phyloP scores from a whole-genome alignment of 2,797 vertebrate genomes.

The Diglossa cyanea region DNA sequence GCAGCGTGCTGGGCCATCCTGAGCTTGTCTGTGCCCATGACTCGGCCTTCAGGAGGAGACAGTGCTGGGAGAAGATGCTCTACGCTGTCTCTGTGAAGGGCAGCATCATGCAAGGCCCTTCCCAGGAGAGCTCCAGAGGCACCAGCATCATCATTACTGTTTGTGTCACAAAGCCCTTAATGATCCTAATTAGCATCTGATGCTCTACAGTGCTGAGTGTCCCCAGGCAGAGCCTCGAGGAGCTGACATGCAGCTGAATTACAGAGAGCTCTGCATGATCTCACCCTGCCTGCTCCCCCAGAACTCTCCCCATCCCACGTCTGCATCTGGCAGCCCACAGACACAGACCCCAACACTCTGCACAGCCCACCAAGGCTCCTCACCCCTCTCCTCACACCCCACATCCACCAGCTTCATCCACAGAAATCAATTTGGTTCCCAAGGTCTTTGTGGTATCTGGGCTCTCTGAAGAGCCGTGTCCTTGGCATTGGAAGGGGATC shows the following conservation, averaged over 20 bases:
- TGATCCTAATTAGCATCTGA: not conserved
- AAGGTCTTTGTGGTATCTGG: not conserved
- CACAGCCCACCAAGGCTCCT: not conserved
- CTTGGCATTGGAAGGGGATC: not conserved
- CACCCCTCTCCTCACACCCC: not conserved
- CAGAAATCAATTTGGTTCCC: not conserved
- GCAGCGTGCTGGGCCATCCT: not conserved
- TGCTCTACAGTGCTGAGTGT: not conserved
- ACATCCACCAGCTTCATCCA: not conserved
- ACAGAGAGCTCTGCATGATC: not conserved
- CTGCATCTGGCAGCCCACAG: rapidly evolving
- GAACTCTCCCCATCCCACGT: not conserved
- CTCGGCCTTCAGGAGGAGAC: not conserved
- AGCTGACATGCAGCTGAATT: not conserved
- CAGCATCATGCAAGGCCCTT: rapidly evolving
- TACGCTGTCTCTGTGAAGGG: not conserved
- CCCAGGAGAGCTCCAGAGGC: not conserved
- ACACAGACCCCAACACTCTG: rapidly evolving
- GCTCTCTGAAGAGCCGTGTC: not conserved
- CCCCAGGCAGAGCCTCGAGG: not conserved
- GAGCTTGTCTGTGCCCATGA: not conserved
- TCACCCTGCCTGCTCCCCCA: not conserved
- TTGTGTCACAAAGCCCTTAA: not conserved
- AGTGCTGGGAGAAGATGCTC: rapidly evolving
- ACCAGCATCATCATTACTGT: not conserved